Percentiles rank a stretch among this genome's conserved stretches.
These are phyloP conservation scores for Menidia menidia DNA, from an alignment of 2,797 vertebrate species.

Conservation along the genomic window DNA sequence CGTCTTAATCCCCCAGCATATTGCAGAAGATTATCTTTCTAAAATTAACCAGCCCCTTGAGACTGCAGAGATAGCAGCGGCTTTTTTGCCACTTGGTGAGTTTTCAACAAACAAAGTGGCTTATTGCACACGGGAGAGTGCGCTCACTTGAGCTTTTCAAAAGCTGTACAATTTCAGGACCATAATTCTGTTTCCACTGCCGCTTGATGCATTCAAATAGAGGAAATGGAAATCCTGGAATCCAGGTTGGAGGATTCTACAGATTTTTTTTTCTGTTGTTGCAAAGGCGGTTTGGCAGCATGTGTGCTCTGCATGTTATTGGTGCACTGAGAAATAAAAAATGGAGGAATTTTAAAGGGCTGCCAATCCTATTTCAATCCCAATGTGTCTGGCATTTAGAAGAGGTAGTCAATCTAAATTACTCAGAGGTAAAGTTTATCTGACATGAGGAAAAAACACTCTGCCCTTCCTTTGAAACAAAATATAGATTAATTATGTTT, in stretches of 20 bases:
- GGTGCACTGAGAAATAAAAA: slow-evolving; percentile 49
- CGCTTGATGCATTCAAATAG: slow-evolving; percentile 56
- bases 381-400: slow-evolving; percentile 50
- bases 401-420: slow-evolving; percentile 57
- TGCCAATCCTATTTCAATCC: slow-evolving; percentile 49
- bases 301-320: slow-evolving; percentile 54
- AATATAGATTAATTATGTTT: slow-evolving; percentile 57
- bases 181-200: slow-evolving; percentile 50
- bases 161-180: slow-evolving; percentile 52
- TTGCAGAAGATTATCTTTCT: slow-evolving; percentile 84
- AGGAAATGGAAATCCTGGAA: slow-evolving; percentile 30
- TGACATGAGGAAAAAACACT: slow-evolving; percentile 11
- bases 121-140: slow-evolving; percentile 60
- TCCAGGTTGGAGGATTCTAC: slow-evolving; percentile 42
- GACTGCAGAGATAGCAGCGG: slow-evolving; percentile 80
- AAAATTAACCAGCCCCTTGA: slow-evolving; percentile 81
- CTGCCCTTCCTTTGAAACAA: slow-evolving; percentile 25
- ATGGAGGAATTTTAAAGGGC: slow-evolving; percentile 42
- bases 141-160: slow-evolving; percentile 67
- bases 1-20: slow-evolving; percentile 82
- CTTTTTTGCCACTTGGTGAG: slow-evolving; percentile 72
- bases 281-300: slow-evolving; percentile 50
- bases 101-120: slow-evolving; percentile 80
- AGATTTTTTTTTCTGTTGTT: slow-evolving; percentile 26
- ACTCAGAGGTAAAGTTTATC: slow-evolving; percentile 49